Evolutionary conservation across 2,113 vertebrate species (phyloP).

Genomic region (Pitta sordida): DNA sequence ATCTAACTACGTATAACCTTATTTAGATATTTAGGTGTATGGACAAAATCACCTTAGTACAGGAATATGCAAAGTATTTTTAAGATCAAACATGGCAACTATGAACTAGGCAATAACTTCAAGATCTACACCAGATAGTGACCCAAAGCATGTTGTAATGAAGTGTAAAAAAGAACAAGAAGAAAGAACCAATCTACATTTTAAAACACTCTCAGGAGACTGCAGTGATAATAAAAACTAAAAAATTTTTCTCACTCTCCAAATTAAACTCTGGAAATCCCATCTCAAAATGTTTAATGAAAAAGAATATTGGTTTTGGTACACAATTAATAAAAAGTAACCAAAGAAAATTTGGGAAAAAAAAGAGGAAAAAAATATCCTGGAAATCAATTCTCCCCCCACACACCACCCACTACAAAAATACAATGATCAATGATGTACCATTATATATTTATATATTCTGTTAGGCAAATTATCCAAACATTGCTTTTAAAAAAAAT

Average conservation of each 20-base stretch:
- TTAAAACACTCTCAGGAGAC: constrained; percentile 73
- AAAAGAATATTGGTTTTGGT: not conserved
- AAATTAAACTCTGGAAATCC: not conserved
- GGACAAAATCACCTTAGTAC: not conserved
- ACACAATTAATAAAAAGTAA: not conserved
- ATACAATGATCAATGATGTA: not conserved
- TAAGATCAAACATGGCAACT: not conserved
- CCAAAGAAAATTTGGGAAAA: not conserved
- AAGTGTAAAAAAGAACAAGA: constrained; percentile 9
- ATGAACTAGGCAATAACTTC: constrained; percentile 12
- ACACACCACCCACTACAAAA: not conserved
- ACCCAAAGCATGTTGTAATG: constrained; percentile 39
- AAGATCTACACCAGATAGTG: constrained; percentile 71
- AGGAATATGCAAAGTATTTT: not conserved
- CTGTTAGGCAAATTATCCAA: not conserved
- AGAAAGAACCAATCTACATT: constrained; percentile 39
- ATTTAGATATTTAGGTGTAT: not conserved
- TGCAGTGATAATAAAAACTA: not conserved
- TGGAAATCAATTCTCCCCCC: not conserved
- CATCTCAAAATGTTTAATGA: not conserved
- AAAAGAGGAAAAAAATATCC: not conserved
- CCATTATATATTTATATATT: not conserved
- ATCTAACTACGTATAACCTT: not conserved
- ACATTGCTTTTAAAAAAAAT: not conserved
- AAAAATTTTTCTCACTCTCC: not conserved